phyloP scores from a whole-genome alignment of 2,888 invertebrate species.

The Lutraria lutraria region DNA sequence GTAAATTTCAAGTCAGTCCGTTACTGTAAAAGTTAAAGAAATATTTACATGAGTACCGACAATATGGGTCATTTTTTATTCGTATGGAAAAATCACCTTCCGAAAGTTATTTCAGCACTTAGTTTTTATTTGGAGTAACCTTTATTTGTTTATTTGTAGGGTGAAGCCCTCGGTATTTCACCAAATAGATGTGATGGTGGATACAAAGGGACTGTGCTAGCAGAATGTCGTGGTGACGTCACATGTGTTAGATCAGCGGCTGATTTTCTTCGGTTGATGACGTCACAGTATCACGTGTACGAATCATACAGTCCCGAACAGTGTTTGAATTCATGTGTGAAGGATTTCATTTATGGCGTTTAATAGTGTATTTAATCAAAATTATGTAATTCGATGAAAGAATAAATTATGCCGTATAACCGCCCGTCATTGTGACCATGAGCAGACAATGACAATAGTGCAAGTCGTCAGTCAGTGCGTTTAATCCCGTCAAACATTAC shows the following conservation, averaged over 20 bases:
- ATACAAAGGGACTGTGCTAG: constrained; percentile 75
- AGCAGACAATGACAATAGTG: too few species aligned
- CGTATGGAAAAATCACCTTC: too few species aligned
- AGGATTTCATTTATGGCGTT: constrained; percentile 55
- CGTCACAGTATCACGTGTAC: constrained; percentile 52
- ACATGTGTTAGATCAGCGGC: constrained; percentile 76
- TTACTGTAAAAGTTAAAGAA: too few species aligned
- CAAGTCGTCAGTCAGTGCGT: too few species aligned
- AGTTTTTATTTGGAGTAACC: too few species aligned
- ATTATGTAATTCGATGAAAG: neutral
- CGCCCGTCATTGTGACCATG: too few species aligned
- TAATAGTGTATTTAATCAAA: constrained; percentile 11
- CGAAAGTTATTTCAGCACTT: too few species aligned
- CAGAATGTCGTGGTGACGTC: constrained; percentile 73
- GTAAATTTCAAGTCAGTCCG: too few species aligned
- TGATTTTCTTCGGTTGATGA: constrained; percentile 70
- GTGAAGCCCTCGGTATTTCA: constrained; percentile 71
- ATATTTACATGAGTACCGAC: too few species aligned
- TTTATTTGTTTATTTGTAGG: constrained; percentile 67
- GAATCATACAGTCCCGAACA: constrained; percentile 36
- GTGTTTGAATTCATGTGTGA: constrained; percentile 54
- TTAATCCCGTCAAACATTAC: too few species aligned
- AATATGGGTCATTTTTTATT: too few species aligned
- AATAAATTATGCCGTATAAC: too few species aligned
- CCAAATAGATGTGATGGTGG: constrained; percentile 76